Base-by-base conservation (phyloP, 2,113 vertebrate species). In the Siphamia tubifer region DNA sequence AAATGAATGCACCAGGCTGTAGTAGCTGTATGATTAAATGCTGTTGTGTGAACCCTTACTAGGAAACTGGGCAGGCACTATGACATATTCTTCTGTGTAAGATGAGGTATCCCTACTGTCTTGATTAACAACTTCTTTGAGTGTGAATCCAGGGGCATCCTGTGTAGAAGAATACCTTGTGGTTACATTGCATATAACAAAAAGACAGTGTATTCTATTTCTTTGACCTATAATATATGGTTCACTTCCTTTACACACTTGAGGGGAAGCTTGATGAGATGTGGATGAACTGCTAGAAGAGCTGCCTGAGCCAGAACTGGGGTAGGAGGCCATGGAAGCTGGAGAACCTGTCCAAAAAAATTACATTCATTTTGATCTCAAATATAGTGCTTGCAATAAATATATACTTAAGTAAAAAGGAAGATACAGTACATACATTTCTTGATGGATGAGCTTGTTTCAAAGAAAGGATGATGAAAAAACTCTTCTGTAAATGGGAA, bases 381-480 rank as follows among this genome's bases (percentile, higher is more conserved):
- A 24, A 9, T 20, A 32, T 9, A 67, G 6, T 31, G 25, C 21
- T 21, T 11, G 12, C 7, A 13, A 4, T 27, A 16, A 56, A 23
- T 28, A 19, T 27, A 23, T 16, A 39, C 21, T n/a, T 28, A 12
- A 36, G n/a, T 28, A 23, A 47, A 4, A 32, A 48, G 20, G 1
- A 25, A 30, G 1, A 15, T 20, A 40, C 0, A 11, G 23, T 28
- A 94, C 95, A 82, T 91, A 98, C 97, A 96, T 91, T 96, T 97
- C 90, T 95, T 96, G 88, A 94, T 78, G 7, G 94, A 86, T 44
- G 93, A 85, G 71, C 91, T 94, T 30, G 92, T 89, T 28, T 96
- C 95, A 34, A 99, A 73, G 86, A 98, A 98, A 0, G 97, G 94
- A 83, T 99, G 96, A 40, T 93, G 93, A 83, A 99, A 99, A 90